Evolutionary conservation across 2,113 vertebrate species (phyloP).

Genomic region (Gadus chalcogrammus): DNA sequence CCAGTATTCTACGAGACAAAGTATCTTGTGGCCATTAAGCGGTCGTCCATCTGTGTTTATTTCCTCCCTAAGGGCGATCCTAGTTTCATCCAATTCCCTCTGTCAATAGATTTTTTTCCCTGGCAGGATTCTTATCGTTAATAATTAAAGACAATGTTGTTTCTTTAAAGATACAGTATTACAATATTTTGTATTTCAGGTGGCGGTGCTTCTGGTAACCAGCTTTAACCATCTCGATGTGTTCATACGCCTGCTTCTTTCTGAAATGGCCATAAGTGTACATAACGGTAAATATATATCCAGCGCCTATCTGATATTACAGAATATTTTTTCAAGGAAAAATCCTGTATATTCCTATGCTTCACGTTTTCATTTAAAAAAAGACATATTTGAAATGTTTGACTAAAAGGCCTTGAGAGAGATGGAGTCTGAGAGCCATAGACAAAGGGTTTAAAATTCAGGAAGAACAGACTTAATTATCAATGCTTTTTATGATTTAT

Average conservation of each 20-base stretch:
- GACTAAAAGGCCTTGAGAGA: slow-evolving; percentile 63
- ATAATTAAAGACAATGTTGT: neutral
- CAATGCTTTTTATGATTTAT: slow-evolving; percentile 51
- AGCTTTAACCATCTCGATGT: slow-evolving; percentile 49
- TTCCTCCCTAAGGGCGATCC: slow-evolving; percentile 10
- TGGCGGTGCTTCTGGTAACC: slow-evolving; percentile 47
- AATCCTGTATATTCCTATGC: slow-evolving; percentile 42
- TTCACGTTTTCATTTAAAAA: slow-evolving; percentile 32
- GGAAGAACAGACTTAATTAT: slow-evolving; percentile 46
- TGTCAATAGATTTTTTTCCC: neutral
- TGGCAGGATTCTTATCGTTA: neutral
- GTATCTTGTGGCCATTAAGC: slow-evolving; percentile 22
- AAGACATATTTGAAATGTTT: slow-evolving; percentile 66
- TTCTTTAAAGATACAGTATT: slow-evolving; percentile 42
- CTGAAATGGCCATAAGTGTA: slow-evolving; percentile 54
- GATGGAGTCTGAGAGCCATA: slow-evolving; percentile 68
- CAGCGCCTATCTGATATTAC: slow-evolving; percentile 41
- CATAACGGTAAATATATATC: slow-evolving; percentile 51
- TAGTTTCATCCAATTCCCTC: neutral
- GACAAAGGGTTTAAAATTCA: slow-evolving; percentile 47
- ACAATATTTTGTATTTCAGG: slow-evolving; percentile 26
- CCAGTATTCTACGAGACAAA: slow-evolving; percentile 35
- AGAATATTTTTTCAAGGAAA: slow-evolving; percentile 54
- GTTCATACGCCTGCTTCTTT: slow-evolving; percentile 33
- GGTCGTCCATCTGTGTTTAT: slow-evolving; percentile 7